Percentiles rank a stretch among this genome's conserved stretches.
Conservation (phyloP, 2,797 vertebrate species). For the Rhabdomys pumilio region DNA sequence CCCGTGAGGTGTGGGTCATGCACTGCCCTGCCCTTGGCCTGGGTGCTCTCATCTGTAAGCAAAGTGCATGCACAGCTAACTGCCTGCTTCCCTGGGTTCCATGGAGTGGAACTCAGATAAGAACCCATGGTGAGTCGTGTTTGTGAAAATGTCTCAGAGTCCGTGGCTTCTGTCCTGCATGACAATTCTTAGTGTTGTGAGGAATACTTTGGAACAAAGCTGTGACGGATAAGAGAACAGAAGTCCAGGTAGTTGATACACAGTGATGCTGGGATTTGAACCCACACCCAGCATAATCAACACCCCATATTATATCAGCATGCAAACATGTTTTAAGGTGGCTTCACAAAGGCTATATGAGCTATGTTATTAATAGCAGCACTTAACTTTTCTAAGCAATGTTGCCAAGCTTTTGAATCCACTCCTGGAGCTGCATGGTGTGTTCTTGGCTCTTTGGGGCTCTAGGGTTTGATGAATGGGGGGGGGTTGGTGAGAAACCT, state of each 20-base stretch:
- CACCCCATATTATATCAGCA: background rate
- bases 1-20: background rate
- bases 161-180: background rate
- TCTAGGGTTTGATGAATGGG: background rate
- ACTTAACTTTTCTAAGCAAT: background rate
- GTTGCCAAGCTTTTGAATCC: background rate
- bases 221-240: background rate
- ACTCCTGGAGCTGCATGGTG: background rate
- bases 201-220: background rate
- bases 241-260: background rate
- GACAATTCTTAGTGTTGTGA: fast-evolving
- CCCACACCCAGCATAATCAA: background rate
- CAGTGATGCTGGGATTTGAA: background rate
- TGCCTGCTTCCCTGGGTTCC: background rate
- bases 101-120: background rate
- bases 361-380: background rate
- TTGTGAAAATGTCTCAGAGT: background rate
- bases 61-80: background rate
- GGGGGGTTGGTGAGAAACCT: background rate
- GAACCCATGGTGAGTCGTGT: background rate
- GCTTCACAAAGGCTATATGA: background rate
- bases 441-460: background rate
- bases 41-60: background rate
- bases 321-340: background rate
- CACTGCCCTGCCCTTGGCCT: background rate